These are phyloP conservation scores for Hirudinaria manillensis DNA, from an alignment of 2,888 invertebrate species.

Conservation along the genomic window DNA sequence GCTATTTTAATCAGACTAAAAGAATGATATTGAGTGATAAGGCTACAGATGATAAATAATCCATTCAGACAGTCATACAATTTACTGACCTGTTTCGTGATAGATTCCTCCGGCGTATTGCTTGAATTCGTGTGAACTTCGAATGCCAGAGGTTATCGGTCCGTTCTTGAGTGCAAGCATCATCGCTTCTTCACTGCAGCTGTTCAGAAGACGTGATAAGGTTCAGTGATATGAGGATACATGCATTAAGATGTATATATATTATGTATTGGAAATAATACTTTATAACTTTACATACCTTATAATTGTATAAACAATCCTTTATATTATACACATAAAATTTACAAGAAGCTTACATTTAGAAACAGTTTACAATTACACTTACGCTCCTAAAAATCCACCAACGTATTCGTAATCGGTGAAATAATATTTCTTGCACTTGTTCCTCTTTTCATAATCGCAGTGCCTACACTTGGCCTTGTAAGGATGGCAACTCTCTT, in stretches of 20 bases:
- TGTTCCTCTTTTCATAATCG: conserved; percentile 43
- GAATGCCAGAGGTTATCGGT: conserved; percentile 56
- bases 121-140: conserved; percentile 55
- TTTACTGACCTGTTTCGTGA: conserved; percentile 50
- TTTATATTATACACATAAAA: too few species aligned
- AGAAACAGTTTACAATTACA: conserved; percentile 46
- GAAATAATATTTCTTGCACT: conserved; percentile 54
- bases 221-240: too few species aligned
- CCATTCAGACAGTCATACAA: too few species aligned
- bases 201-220: conserved; percentile 43
- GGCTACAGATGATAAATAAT: too few species aligned
- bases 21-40: too few species aligned
- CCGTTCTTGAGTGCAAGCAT: conserved; percentile 54
- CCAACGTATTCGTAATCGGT: conserved; percentile 57
- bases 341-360: too few species aligned
- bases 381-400: conserved; percentile 57
- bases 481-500: conserved; percentile 57
- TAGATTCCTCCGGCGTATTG: conserved; percentile 54
- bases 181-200: conserved; percentile 56
- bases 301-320: too few species aligned
- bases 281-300: too few species aligned
- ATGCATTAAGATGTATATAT: too few species aligned
- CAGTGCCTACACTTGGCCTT: conserved; percentile 51
- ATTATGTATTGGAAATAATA: too few species aligned
- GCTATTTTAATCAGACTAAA: too few species aligned